phyloP scores from a whole-genome alignment of 2,797 vertebrate genomes.

The Hylomyscus alleni region DNA sequence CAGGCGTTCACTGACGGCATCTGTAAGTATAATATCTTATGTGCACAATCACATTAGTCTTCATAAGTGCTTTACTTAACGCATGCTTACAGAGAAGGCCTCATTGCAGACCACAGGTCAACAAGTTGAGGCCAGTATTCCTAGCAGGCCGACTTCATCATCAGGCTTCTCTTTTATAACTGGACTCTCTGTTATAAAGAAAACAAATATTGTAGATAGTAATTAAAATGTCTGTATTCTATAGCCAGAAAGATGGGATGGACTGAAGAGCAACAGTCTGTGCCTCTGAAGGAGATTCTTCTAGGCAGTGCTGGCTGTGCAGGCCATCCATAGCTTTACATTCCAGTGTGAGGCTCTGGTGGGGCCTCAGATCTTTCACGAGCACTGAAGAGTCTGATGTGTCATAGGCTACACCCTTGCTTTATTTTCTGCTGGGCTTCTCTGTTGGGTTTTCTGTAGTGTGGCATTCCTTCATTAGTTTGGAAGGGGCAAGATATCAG shows the following conservation, averaged over 20 bases:
- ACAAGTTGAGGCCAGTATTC: background rate
- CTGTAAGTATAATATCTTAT: too few relatives aligned
- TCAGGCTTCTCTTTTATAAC: background rate
- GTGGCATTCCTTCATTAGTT: background rate
- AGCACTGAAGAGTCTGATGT: background rate
- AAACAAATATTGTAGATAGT: background rate
- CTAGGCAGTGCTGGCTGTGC: fast-evolving
- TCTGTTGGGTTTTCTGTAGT: background rate
- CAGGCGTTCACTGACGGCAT: background rate
- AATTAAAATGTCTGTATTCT: background rate
- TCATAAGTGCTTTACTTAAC: background rate
- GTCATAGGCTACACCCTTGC: background rate
- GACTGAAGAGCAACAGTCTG: background rate
- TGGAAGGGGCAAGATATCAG: background rate
- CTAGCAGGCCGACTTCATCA: too few relatives aligned
- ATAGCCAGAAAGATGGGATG: background rate
- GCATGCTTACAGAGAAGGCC: background rate
- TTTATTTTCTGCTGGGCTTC: slow-evolving; percentile 17
- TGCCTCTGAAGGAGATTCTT: background rate
- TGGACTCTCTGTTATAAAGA: background rate
- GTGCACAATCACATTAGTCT: background rate
- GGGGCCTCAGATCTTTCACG: background rate
- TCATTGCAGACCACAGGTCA: background rate
- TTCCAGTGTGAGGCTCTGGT: too few relatives aligned
- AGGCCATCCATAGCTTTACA: background rate